These are phyloP conservation scores for Phylloscopus trochiloides DNA, from an alignment of 2,113 vertebrate genomes.

Conservation along the genomic window DNA sequence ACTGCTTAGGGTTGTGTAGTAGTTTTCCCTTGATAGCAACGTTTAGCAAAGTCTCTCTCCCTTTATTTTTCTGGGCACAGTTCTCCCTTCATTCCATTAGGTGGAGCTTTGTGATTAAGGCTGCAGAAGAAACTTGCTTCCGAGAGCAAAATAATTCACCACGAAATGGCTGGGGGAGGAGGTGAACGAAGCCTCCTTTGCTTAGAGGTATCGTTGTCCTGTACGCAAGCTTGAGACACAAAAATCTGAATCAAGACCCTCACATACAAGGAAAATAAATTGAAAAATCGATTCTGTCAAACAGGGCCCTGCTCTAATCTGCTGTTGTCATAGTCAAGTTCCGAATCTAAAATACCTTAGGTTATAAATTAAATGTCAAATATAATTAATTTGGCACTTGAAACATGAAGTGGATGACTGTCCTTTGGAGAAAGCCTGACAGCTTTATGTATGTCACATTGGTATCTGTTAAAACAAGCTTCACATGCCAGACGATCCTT, in stretches of 20 bases:
- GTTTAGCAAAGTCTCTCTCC: background rate
- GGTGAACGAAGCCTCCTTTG: background rate
- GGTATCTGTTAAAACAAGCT: conserved; percentile 64
- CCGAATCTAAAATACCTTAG: conserved; percentile 68
- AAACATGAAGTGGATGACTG: conserved; percentile 61
- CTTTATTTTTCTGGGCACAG: background rate
- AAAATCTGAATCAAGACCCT: conserved; percentile 11
- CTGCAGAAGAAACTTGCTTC: background rate
- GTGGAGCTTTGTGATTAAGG: conserved; percentile 51
- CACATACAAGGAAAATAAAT: conserved; percentile 51
- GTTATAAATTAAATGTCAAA: conserved; percentile 77
- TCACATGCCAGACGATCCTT: conserved; percentile 61
- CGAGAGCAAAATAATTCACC: background rate
- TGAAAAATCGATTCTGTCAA: conserved; percentile 69
- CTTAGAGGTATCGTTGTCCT: conserved; percentile 51
- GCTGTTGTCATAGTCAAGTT: conserved; percentile 63
- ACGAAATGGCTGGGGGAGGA: background rate
- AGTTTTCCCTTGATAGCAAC: background rate
- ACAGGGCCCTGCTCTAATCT: conserved; percentile 51
- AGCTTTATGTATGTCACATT: conserved; percentile 69
- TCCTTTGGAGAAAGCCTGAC: conserved; percentile 69
- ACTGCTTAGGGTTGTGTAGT: background rate
- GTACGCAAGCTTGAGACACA: background rate
- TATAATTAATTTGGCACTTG: conserved; percentile 75
- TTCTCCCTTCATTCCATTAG: conserved; percentile 35